A percentile compares a stretch with the other conserved stretches of the same genome.
Conservation (phyloP, 2,797 vertebrate genomes). For the Megalops cyprinoides region DNA sequence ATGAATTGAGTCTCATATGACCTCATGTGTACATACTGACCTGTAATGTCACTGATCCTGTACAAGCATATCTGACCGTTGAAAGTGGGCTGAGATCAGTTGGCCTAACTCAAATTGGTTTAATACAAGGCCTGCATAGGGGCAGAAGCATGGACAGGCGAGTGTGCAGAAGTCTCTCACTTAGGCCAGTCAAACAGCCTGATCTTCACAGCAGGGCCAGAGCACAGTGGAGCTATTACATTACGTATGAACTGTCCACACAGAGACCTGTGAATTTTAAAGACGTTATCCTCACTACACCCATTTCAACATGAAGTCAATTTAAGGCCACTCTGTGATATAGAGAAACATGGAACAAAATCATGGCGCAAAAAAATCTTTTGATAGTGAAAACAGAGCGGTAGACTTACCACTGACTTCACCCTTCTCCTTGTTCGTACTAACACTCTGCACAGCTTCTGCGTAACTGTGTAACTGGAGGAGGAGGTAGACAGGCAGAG, state of each 20-base stretch:
- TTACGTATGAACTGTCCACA: no score
- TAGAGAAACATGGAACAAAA: not conserved
- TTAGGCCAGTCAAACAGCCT: not conserved
- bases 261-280: no score
- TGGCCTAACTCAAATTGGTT: not conserved
- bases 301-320: no score
- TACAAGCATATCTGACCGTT: not conserved
- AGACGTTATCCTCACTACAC: no score
- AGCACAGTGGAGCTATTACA: not conserved
- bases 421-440: constrained; percentile 3
- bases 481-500: constrained; percentile 41
- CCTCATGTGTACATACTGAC: not conserved
- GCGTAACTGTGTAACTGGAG: constrained; percentile 43
- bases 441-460: not conserved
- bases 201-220: not conserved
- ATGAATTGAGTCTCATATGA: no score
- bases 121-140: not conserved
- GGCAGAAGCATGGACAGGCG: not conserved
- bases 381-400: not conserved
- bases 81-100: not conserved
- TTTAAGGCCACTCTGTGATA: no score
- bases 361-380: not conserved
- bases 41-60: not conserved
- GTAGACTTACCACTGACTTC: constrained; percentile 20
- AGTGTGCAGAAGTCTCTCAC: not conserved